phyloP scores from a whole-genome alignment of 2,888 invertebrate genomes.

The Eupithecia pulchellata region DNA sequence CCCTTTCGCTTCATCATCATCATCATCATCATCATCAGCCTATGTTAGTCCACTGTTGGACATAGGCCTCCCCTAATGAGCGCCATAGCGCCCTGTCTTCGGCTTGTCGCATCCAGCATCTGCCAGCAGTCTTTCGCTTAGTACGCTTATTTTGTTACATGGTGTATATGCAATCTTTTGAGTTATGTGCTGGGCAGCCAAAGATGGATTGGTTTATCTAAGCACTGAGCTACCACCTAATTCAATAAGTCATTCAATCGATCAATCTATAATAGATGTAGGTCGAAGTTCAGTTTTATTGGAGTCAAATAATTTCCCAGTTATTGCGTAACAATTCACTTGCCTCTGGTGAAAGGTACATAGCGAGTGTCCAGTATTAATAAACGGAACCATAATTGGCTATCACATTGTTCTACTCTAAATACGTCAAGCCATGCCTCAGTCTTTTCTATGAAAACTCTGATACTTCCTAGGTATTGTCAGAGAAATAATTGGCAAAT shows the following conservation, averaged over 20 bases:
- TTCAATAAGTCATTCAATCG: not conserved
- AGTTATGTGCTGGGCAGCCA: not conserved
- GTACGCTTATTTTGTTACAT: no score
- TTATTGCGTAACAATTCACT: constrained; percentile 41
- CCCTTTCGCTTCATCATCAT: no score
- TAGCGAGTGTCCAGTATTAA: not conserved
- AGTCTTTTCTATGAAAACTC: constrained; percentile 19
- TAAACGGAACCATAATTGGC: constrained; percentile 8
- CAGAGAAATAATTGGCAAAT: not conserved
- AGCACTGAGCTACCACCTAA: not conserved
- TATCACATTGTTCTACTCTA: constrained; percentile 23
- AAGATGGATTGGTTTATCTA: not conserved
- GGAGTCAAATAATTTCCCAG: constrained; percentile 29
- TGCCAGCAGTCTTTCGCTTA: no score
- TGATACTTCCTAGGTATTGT: constrained; percentile 22
- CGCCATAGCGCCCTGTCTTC: no score
- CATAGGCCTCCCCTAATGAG: no score
- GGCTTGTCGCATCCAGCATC: no score
- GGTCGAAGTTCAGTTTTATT: not conserved
- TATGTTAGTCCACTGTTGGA: no score
- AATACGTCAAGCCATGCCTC: constrained; percentile 19
- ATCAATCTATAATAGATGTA: not conserved
- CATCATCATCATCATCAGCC: no score
- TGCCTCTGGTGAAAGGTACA: constrained; percentile 40
- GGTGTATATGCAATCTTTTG: no score